Base-by-base conservation (phyloP, 1,140 invertebrate genomes). In the Panagrolaimus sp. region DNA sequence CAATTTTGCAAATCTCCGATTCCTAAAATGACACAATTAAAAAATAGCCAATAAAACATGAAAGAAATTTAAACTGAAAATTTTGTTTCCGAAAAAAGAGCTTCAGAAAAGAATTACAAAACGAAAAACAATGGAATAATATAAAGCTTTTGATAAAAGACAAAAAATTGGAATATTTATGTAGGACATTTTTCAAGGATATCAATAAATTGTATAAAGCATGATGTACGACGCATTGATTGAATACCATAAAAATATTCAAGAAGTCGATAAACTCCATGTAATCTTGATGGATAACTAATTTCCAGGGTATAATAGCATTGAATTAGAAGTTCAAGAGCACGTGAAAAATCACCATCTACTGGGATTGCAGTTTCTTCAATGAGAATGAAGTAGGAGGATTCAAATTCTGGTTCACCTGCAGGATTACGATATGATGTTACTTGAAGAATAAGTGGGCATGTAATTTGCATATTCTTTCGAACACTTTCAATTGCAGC, bases 311-410 rank as follows among this genome's bases (percentile, higher is more conserved):
- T 27, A 9, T 25, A 25, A 27, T 25, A 57, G n/a, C 20, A 57
- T 27, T 57, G 51, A 11, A 57, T 27, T 20, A 57, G n/a, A 20
- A 57, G 27, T 57, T 57, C 51, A 11, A 57, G n/a, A 11, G 51
- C 51, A 5, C 51, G 51, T 11, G 51, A 57, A 16, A 57, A 57
- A 27, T 27, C 27, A 11, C 51, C 51, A 20, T 57, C 51, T 5
- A 57, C 51, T 57, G 51, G 51, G 27, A 57, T 57, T 14, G 51
- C 51, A 57, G 51, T 57, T 57, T 57, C 51, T 20, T 57, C 27
- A 27, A 57, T 57, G 7, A 57, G 51, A 20, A 57, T 27, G 51
- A 57, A 57, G n/a, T 25, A 57, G 27, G 51, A 57, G 51, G 20
- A 25, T 27, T 57, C 9, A 27, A 57, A 57, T 57, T 57, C 51